Conservation (phyloP, 2,797 vertebrate genomes). For the Meriones psammophilus region DNA sequence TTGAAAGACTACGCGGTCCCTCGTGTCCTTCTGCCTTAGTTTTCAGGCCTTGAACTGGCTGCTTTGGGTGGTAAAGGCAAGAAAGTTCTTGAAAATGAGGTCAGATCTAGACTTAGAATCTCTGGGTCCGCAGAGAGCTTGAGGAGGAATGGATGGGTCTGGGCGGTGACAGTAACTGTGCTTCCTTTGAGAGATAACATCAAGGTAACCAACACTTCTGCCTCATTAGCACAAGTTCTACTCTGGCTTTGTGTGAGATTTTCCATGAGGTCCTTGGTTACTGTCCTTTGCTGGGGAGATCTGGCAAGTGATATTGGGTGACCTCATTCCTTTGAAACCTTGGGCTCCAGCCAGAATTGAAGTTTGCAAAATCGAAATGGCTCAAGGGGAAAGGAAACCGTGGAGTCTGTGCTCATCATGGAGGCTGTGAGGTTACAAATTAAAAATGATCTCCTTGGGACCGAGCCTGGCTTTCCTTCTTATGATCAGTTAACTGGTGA, state of each 20-base stretch:
- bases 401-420: neutral
- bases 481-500: neutral
- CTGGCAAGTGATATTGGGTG: conserved; percentile 64
- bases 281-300: conserved; percentile 73
- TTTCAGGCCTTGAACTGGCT: conserved; percentile 8
- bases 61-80: conserved; percentile 37
- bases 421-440: neutral
- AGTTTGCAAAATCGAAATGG: conserved; percentile 73
- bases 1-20: neutral
- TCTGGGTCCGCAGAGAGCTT: conserved; percentile 59
- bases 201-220: conserved; percentile 53
- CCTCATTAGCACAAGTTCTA: conserved; percentile 67
- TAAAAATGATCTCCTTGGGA: neutral
- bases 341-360: conserved; percentile 59
- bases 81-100: conserved; percentile 66
- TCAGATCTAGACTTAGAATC: conserved; percentile 69
- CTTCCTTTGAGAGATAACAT: conserved; percentile 72
- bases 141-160: neutral
- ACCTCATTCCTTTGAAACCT: conserved; percentile 75
- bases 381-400: conserved; percentile 58
- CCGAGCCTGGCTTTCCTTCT: neutral
- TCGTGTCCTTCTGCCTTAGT: neutral
- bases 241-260: conserved; percentile 65
- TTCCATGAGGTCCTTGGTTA: conserved; percentile 74
- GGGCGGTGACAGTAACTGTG: conserved; percentile 50